Percentiles rank a stretch among this genome's conserved stretches.
Conservation (phyloP, 2,888 invertebrate species). For the Diplolepis rosae region DNA sequence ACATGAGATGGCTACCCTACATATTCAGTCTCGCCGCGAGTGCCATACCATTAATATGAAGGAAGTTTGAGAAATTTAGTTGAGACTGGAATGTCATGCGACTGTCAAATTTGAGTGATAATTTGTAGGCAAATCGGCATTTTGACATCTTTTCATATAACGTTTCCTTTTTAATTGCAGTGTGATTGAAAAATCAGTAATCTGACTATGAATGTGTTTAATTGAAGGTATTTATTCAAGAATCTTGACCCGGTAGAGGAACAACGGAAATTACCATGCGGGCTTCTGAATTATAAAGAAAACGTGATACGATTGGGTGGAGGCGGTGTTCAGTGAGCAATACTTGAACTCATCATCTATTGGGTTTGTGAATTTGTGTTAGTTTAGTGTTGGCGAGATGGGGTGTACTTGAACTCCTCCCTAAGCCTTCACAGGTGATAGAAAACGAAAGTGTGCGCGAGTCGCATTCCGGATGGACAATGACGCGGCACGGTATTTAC, state of each 20-base stretch:
- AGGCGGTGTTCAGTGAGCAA: constrained; percentile 1
- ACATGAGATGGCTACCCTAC: no score
- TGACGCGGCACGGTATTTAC: constrained; percentile 58
- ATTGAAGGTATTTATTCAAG: not conserved
- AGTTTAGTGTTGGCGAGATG: not conserved
- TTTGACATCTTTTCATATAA: not conserved
- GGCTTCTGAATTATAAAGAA: constrained; percentile 1
- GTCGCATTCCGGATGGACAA: constrained; percentile 64
- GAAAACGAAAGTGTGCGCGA: constrained; percentile 41
- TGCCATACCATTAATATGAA: constrained; percentile 62
- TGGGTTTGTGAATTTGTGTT: not conserved
- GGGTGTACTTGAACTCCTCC: not conserved
- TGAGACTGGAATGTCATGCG: constrained; percentile 13
- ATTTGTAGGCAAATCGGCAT: not conserved
- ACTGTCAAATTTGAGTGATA: constrained; percentile 3
- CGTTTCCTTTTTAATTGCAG: not conserved
- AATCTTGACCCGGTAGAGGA: not conserved
- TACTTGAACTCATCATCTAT: not conserved
- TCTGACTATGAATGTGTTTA: constrained; percentile 12
- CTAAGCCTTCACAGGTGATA: constrained; percentile 3
- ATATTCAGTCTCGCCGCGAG: constrained; percentile 70
- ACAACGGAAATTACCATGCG: not conserved
- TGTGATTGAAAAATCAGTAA: not conserved
- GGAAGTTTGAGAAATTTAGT: not conserved
- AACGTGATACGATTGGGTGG: constrained; percentile 14